Percentiles rank a stretch among this genome's conserved stretches.
phyloP scores from a whole-genome alignment of 2,797 vertebrate species.

The Pseudocheirus occidentalis region DNA sequence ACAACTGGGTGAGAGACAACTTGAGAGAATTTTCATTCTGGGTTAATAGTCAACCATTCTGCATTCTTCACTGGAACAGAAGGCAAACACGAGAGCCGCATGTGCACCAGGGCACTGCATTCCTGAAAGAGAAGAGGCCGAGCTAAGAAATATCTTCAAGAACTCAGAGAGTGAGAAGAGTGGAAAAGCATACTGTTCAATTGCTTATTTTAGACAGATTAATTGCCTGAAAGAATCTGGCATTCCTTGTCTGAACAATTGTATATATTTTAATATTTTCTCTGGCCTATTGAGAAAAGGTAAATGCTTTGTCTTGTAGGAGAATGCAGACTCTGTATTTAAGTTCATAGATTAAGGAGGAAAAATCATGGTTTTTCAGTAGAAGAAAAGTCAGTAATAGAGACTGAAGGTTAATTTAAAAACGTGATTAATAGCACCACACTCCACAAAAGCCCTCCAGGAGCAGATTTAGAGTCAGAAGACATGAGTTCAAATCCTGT shows the following conservation, averaged over 20 bases:
- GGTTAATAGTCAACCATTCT: not conserved
- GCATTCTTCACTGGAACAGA: not conserved
- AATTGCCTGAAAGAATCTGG: constrained; percentile 3
- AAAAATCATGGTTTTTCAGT: not conserved
- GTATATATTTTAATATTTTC: not conserved
- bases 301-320: not conserved
- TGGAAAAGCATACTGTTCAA: not conserved
- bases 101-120: not conserved
- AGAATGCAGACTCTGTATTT: not conserved
- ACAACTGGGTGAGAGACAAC: not conserved
- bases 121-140: not conserved
- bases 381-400: not conserved
- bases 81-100: not conserved
- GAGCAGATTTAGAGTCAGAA: not conserved
- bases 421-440: not conserved
- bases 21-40: not conserved
- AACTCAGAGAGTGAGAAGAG: not conserved
- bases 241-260: not conserved
- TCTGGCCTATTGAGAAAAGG: not conserved
- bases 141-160: not conserved
- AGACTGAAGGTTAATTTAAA: not conserved
- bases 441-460: not conserved
- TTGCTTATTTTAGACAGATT: not conserved
- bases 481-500: not conserved
- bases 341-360: not conserved